Base-by-base conservation (phyloP, 2,113 vertebrate genomes). In the Polypterus senegalus region DNA sequence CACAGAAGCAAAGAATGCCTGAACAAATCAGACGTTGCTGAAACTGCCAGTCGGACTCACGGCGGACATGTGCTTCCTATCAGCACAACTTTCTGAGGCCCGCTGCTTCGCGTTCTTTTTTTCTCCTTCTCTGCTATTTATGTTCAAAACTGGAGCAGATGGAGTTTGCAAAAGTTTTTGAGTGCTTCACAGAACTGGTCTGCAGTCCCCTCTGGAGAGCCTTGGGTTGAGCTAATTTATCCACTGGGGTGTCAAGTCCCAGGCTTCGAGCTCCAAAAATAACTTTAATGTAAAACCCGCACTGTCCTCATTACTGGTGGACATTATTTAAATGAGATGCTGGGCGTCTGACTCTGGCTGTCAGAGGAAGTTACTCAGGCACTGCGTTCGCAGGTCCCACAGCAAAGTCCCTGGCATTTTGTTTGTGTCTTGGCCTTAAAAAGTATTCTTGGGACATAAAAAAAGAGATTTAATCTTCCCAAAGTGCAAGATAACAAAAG, bases 211-310 rank as follows among this genome's bases (percentile, higher is more conserved):
- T 55, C 9, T 55, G 10, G 54, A 55, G 54, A 55, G 10, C 9
- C 27, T 3, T 5, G 54, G 54, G 54, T 55, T 55, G 54, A 8
- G 54, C 54, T 55, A 55, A 55, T 55, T 55, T 55, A 55, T 55
- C 10, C 9, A 55, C 54, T 55, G 5, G 5, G 54, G 5, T 55
- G 10, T 27, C 27, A 27, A 27, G 27, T 27, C 27, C 27, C 27
- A 27, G 27, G 27, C 27, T 27, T 27, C 2, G 27, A 27, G 27
- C 27, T 27, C 27, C 27, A 27, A 27, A 27, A 27, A 27, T 27
- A 27, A 27, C 27, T 27, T 27, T 27, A 27, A 2, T 27, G 27
- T 27, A 27, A 27, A 27, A 27, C 27, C 2, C 27, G 27, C 27
- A 27, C 27, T 27, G 27, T 27, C 27, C 27, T 27, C 27, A 27